Evolutionary conservation across 1,140 invertebrate genomes (phyloP).

Genomic region (Drosophila suzukii): DNA sequence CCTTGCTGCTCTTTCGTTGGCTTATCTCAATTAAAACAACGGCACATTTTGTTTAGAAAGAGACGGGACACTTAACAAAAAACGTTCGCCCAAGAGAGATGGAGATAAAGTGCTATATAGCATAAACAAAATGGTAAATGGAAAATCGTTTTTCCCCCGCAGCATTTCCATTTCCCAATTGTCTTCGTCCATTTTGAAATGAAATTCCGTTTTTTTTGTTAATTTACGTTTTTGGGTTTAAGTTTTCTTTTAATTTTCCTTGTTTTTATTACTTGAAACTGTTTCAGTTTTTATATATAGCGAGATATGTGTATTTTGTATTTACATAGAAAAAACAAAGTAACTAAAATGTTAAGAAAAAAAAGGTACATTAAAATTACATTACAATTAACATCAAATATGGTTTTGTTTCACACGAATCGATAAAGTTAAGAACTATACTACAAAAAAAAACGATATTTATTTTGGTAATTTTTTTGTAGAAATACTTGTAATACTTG

Average conservation of each 20-base stretch:
- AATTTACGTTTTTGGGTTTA: conserved; percentile 27
- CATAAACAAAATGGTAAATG: conserved; percentile 59
- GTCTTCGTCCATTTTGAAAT: conserved; percentile 46
- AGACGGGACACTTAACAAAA: neutral
- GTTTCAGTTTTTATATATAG: conserved; percentile 28
- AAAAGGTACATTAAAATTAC: conserved; percentile 38
- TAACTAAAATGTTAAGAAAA: conserved; percentile 34
- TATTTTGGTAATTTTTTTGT: conserved; percentile 10
- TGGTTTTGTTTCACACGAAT: conserved; percentile 46
- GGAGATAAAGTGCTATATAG: conserved; percentile 1
- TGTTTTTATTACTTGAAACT: conserved; percentile 41
- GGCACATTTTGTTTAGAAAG: conserved; percentile 66
- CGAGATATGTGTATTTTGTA: conserved; percentile 15
- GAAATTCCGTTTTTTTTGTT: conserved; percentile 19
- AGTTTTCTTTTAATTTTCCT: conserved; percentile 13
- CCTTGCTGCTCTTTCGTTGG: conserved; percentile 62
- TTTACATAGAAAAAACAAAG: conserved; percentile 30
- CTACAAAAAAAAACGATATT: conserved; percentile 34
- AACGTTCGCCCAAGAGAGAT: conserved; percentile 9
- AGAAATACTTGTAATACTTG: conserved; percentile 75
- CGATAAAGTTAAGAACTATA: conserved; percentile 38
- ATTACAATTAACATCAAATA: conserved; percentile 38
- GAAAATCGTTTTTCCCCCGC: conserved; percentile 23
- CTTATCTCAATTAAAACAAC: conserved; percentile 62
- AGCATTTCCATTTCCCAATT: conserved; percentile 32